phyloP scores from a whole-genome alignment of 2,113 vertebrate genomes.

The Oenanthe oenanthe region DNA sequence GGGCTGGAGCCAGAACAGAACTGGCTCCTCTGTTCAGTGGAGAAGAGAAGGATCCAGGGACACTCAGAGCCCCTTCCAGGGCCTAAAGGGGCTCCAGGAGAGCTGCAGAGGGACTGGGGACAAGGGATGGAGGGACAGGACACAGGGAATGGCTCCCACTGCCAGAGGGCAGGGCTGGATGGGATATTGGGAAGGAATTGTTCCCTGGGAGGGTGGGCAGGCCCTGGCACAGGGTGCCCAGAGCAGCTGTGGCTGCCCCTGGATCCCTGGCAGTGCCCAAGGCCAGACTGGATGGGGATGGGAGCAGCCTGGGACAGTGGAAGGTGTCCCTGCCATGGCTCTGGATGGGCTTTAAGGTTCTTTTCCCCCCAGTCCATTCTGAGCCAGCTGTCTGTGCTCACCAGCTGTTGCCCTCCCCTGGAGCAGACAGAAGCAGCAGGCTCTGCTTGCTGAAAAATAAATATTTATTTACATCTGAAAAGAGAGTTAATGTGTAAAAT shows the following conservation, averaged over 20 bases:
- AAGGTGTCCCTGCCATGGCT: neutral
- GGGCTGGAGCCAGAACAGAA: neutral
- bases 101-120: neutral
- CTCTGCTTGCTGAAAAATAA: slow-evolving; percentile 55
- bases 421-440: neutral
- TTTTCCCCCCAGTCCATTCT: neutral
- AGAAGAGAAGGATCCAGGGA: neutral
- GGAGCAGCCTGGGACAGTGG: rapidly evolving
- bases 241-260: neutral
- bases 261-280: neutral
- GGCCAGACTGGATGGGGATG: rapidly evolving
- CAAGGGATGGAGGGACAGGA: neutral
- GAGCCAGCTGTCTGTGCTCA: neutral
- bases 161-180: rapidly evolving
- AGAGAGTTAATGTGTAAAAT: neutral
- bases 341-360: neutral
- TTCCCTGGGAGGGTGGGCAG: rapidly evolving
- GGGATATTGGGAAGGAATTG: neutral
- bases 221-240: neutral
- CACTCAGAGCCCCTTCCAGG: rapidly evolving
- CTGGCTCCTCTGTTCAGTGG: neutral
- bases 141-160: neutral
- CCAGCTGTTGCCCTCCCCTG: neutral
- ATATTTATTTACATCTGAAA: slow-evolving; percentile 53
- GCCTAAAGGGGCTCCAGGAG: neutral